Percentiles rank a stretch among this genome's conserved stretches.
These are phyloP conservation scores for Scaptomyza reducta DNA, from an alignment of 2,888 invertebrate species.

Conservation along the genomic window DNA sequence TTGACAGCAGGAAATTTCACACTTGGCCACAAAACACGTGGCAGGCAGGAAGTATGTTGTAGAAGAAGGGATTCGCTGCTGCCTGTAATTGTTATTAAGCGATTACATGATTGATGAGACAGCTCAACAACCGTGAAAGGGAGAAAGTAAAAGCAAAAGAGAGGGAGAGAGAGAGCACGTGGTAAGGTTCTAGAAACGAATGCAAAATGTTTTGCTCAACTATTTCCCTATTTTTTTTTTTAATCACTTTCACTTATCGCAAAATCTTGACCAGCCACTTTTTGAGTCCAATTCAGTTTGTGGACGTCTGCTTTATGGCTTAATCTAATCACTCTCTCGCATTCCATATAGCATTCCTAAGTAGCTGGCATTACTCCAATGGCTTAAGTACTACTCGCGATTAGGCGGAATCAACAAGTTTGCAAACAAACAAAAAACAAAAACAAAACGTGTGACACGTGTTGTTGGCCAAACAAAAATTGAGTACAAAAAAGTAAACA, in stretches of 20 bases:
- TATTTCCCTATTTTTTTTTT: neutral
- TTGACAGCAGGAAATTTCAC: conserved; percentile 71
- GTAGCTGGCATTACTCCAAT: conserved; percentile 25
- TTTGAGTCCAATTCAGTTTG: conserved; percentile 30
- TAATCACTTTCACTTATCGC: conserved; percentile 33
- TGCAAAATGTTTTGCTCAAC: neutral
- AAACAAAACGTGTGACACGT: conserved; percentile 60
- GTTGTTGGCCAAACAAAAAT: conserved; percentile 51
- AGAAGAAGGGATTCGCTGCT: conserved; percentile 14
- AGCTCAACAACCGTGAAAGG: conserved; percentile 4
- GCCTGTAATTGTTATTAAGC: conserved; percentile 62
- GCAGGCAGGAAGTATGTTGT: conserved; percentile 25
- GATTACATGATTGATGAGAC: conserved; percentile 69
- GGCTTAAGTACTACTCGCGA: conserved; percentile 19
- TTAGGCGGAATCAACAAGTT: conserved; percentile 56
- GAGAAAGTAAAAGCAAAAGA: neutral
- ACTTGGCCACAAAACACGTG: conserved; percentile 62
- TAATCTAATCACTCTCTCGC: conserved; percentile 65
- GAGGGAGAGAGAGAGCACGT: conserved; percentile 41
- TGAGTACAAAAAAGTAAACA: neutral
- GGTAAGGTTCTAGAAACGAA: conserved; percentile 38
- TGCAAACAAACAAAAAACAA: conserved; percentile 1
- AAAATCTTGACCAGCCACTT: conserved; percentile 47
- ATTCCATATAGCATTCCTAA: conserved; percentile 62
- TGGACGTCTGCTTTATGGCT: conserved; percentile 21